Percentiles rank a stretch among this genome's conserved stretches.
phyloP scores from a whole-genome alignment of 2,888 invertebrate species.

The Thysanoteuthis rhombus region DNA sequence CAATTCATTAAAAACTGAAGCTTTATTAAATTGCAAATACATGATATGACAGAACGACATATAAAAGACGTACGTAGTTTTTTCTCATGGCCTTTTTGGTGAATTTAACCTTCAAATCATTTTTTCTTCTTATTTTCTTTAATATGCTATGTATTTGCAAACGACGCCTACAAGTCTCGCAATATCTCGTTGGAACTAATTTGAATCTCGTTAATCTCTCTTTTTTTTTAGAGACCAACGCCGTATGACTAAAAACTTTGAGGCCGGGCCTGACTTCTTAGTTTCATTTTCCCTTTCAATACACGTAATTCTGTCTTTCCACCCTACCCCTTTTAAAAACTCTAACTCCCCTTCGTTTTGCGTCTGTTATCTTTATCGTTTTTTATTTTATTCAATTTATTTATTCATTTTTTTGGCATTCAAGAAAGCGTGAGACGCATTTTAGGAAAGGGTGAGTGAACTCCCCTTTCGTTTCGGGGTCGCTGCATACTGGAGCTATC shows the following conservation, averaged over 20 bases:
- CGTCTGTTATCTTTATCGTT: background rate
- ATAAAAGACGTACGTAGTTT: background rate
- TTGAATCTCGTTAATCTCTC: background rate
- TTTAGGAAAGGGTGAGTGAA: conserved; percentile 12
- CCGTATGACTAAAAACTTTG: background rate
- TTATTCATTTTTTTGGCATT: background rate
- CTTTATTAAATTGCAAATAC: background rate
- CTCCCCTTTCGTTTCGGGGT: background rate
- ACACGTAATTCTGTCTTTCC: background rate
- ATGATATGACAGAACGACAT: background rate
- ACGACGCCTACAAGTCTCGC: background rate
- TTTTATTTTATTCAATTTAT: background rate
- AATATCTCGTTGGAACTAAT: conserved; percentile 12
- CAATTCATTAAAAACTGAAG: background rate
- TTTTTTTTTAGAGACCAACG: background rate
- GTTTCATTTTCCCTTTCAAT: background rate
- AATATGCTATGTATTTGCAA: background rate
- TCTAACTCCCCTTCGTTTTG: background rate
- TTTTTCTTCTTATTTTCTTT: background rate
- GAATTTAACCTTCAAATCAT: background rate
- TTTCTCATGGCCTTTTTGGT: background rate
- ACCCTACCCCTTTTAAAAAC: background rate
- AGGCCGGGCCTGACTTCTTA: background rate
- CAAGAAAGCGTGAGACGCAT: background rate
- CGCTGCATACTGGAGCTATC: background rate